Evolutionary conservation across 2,888 invertebrate species (phyloP).

Genomic region (Ditula angustiorana): DNA sequence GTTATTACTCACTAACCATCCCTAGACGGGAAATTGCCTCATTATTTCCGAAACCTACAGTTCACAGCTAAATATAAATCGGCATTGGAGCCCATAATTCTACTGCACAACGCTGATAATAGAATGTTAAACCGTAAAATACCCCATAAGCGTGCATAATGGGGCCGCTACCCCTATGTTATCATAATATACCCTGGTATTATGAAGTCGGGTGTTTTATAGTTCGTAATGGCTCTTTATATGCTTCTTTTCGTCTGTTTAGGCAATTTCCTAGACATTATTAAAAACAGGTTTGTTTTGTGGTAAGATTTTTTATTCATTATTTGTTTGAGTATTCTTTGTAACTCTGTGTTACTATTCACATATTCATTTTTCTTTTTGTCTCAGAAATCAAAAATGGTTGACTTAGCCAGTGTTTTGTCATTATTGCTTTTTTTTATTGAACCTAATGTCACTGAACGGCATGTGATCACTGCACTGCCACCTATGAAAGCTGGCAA

Average conservation of each 20-base stretch:
- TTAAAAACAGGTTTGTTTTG: too few species aligned
- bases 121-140: slow-evolving; percentile 22
- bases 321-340: neutral
- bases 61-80: slow-evolving; percentile 10
- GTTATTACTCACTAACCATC: neutral
- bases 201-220: slow-evolving; percentile 17
- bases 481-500: too few species aligned
- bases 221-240: neutral
- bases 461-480: too few species aligned
- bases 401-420: too few species aligned
- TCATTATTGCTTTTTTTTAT: too few species aligned
- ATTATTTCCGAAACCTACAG: neutral
- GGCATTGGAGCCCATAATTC: slow-evolving; percentile 15
- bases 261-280: neutral
- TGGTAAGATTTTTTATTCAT: too few species aligned
- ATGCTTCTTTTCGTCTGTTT: neutral
- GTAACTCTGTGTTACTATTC: too few species aligned
- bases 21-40: neutral
- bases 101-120: slow-evolving; percentile 32
- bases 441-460: too few species aligned
- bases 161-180: slow-evolving; percentile 20
- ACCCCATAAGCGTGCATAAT: slow-evolving; percentile 28
- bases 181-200: slow-evolving; percentile 18
- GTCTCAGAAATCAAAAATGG: too few species aligned
- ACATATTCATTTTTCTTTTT: too few species aligned